phyloP scores from a whole-genome alignment of 2,888 invertebrate species.

The Trachelus tabidus region DNA sequence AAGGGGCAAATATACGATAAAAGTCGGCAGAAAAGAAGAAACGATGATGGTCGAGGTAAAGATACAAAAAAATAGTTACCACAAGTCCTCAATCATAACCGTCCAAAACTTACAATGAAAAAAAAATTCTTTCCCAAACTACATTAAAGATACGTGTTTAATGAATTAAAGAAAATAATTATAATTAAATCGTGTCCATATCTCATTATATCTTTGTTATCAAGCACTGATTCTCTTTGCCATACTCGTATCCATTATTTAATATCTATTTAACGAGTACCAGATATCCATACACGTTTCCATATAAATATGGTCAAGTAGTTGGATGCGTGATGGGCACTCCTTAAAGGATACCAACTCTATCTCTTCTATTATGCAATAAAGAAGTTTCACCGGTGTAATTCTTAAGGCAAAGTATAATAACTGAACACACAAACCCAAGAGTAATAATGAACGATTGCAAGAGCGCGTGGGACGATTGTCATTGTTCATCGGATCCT shows the following conservation, averaged over 20 bases:
- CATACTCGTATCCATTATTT: neutral
- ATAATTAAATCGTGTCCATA: neutral
- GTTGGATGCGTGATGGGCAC: constrained; percentile 22
- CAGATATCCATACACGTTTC: neutral
- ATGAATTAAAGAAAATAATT: neutral
- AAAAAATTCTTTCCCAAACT: neutral
- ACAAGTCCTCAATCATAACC: neutral
- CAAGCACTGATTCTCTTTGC: neutral
- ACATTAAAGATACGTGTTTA: neutral
- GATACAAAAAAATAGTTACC: neutral
- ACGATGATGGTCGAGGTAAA: constrained; percentile 4
- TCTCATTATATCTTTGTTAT: neutral
- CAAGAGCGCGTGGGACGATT: neutral
- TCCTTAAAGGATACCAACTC: constrained; percentile 31
- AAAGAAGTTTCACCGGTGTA: neutral
- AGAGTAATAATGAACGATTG: neutral
- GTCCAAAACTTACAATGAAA: neutral
- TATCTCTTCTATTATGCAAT: constrained; percentile 35
- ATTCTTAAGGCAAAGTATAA: neutral
- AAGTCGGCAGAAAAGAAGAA: neutral
- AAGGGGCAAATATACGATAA: constrained; percentile 1
- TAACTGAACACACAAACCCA: neutral
- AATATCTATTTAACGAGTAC: neutral
- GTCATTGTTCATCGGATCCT: neutral
- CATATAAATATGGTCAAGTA: constrained; percentile 12